Evolutionary conservation across 2,797 vertebrate genomes (phyloP).

Genomic region (Neoniphon sammara): DNA sequence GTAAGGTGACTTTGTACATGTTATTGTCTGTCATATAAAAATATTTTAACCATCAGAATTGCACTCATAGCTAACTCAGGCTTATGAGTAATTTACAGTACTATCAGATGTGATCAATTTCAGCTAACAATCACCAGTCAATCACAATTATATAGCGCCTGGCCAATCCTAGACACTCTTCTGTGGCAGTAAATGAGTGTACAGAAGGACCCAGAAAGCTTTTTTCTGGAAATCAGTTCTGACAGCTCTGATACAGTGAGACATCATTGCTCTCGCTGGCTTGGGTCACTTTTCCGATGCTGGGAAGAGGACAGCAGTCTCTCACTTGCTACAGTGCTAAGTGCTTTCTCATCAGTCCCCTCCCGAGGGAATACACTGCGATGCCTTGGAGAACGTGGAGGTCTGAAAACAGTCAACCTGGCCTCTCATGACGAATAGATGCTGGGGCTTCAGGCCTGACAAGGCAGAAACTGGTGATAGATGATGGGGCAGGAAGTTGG

Average conservation of each 20-base stretch:
- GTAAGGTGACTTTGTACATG: constrained; percentile 65
- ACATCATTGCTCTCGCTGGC: constrained; percentile 39
- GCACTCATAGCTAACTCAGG: constrained; percentile 54
- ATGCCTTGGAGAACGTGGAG: constrained; percentile 51
- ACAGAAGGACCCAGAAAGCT: constrained; percentile 39
- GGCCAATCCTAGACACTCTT: constrained; percentile 42
- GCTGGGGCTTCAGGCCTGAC: constrained; percentile 62
- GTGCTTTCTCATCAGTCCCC: constrained; percentile 53
- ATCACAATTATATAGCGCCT: constrained; percentile 28
- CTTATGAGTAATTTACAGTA: constrained; percentile 73
- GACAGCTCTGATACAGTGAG: constrained; percentile 10
- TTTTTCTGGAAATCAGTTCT: background rate
- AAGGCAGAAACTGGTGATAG: constrained; percentile 79
- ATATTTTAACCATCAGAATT: constrained; percentile 74
- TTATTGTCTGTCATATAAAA: constrained; percentile 70
- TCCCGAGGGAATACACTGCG: constrained; percentile 40
- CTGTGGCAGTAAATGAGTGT: constrained; percentile 55
- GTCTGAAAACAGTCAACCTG: constrained; percentile 50
- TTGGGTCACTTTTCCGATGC: constrained; percentile 52
- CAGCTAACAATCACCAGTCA: constrained; percentile 36
- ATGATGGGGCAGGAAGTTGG: constrained; percentile 63
- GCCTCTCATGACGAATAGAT: constrained; percentile 51
- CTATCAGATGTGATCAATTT: constrained; percentile 51
- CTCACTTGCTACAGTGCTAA: constrained; percentile 46
- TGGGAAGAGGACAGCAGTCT: constrained; percentile 54